Conservation (phyloP, 2,113 vertebrate species). For the Neodon shergylaensis region DNA sequence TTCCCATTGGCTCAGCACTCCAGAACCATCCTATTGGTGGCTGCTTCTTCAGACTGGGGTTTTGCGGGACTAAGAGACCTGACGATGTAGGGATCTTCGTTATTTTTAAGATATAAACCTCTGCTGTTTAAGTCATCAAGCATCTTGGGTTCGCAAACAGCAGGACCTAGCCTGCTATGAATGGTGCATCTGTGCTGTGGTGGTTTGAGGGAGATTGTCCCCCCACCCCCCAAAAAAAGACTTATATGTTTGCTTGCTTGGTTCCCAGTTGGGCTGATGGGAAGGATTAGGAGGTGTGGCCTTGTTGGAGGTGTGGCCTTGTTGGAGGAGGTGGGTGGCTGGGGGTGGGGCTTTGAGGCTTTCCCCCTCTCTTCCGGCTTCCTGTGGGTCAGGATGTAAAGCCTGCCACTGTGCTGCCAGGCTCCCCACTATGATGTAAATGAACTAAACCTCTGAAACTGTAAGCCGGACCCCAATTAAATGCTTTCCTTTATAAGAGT, state of each 20-base stretch:
- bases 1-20: not conserved
- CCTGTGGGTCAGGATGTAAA: not conserved
- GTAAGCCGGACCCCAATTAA: not conserved
- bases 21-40: not conserved
- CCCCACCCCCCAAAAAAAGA: not conserved
- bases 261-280: not conserved
- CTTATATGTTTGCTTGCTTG: not conserved
- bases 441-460: not conserved
- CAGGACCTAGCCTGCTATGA: not conserved
- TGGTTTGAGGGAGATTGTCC: not conserved
- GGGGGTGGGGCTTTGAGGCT: not conserved
- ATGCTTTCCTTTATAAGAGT: not conserved
- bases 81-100: not conserved
- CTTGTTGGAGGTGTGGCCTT: not conserved
- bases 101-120: slow-evolving; percentile 1
- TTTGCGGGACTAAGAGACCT: not conserved
- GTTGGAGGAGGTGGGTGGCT: not conserved
- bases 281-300: not conserved
- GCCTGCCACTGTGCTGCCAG: not conserved
- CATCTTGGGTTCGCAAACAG: not conserved
- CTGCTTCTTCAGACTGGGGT: not conserved
- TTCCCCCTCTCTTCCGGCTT: not conserved
- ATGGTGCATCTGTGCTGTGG: not conserved
- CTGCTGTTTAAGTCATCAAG: not conserved
- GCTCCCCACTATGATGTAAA: not conserved